These are phyloP conservation scores for Sycophila texana DNA, from an alignment of 2,888 invertebrate genomes.

Conservation along the genomic window DNA sequence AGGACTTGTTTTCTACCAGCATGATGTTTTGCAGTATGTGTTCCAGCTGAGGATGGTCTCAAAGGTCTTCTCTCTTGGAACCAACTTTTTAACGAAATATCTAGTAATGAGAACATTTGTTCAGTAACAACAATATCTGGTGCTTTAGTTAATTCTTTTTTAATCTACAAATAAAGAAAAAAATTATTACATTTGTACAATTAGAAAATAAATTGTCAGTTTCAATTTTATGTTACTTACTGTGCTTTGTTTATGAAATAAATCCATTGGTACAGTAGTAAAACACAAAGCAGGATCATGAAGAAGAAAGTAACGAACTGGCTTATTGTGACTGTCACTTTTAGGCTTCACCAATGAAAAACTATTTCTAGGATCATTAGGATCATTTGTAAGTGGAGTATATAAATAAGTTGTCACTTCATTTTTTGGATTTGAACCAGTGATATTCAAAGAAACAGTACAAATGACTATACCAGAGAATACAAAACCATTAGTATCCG, in stretches of 20 bases:
- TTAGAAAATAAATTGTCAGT: not conserved
- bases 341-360: slow-evolving; percentile 59
- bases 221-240: slow-evolving; percentile 4
- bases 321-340: slow-evolving; percentile 44
- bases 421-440: slow-evolving; percentile 51
- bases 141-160: slow-evolving; percentile 59
- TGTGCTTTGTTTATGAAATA: slow-evolving; percentile 32
- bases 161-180: slow-evolving; percentile 29
- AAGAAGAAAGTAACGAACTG: slow-evolving; percentile 66
- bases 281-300: slow-evolving; percentile 63
- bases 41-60: slow-evolving; percentile 61
- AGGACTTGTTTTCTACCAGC: slow-evolving; percentile 67
- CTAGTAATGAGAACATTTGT: slow-evolving; percentile 66
- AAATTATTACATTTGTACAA: slow-evolving; percentile 3
- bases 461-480: slow-evolving; percentile 67
- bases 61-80: slow-evolving; percentile 65
- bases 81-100: slow-evolving; percentile 66
- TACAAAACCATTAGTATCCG: slow-evolving; percentile 59
- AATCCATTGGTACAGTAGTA: slow-evolving; percentile 39
- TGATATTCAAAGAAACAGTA: slow-evolving; percentile 64
- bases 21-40: slow-evolving; percentile 59
- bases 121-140: slow-evolving; percentile 69
- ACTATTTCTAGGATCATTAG: slow-evolving; percentile 68
- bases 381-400: slow-evolving; percentile 65
- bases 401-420: slow-evolving; percentile 57